phyloP scores from a whole-genome alignment of 2,797 vertebrate genomes.

The Melopsittacus undulatus region DNA sequence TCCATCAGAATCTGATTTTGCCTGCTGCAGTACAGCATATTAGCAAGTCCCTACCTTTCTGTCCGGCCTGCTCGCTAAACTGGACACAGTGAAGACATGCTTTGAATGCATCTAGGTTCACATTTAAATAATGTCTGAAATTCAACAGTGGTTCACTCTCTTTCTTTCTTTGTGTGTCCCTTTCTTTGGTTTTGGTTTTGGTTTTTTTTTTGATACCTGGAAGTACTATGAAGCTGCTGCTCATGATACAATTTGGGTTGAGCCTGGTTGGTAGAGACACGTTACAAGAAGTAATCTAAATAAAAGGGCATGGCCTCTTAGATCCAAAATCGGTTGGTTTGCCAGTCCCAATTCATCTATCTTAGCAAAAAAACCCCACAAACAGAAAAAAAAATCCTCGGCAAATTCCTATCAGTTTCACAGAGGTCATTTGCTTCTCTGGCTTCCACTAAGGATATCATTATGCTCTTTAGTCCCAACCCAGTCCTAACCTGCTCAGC shows the following conservation, averaged over 20 bases:
- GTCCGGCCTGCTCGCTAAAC: not conserved
- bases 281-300: constrained; percentile 33
- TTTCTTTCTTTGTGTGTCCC: rapidly evolving
- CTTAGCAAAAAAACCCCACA: not conserved
- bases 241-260: not conserved
- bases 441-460: constrained; percentile 42
- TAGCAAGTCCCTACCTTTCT: not conserved
- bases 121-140: not conserved
- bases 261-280: not conserved
- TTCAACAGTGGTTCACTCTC: not conserved
- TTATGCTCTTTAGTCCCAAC: constrained; percentile 49
- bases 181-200: too few relatives aligned
- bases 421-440: constrained; percentile 30
- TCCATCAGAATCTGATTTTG: not conserved
- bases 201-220: not conserved
- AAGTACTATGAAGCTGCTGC: constrained; percentile 3
- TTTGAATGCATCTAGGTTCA: not conserved
- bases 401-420: constrained; percentile 53
- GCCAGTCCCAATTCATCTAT: not conserved
- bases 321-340: not conserved
- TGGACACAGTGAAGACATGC: not conserved
- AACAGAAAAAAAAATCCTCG: constrained; percentile 12
- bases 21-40: not conserved
- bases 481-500: constrained; percentile 45
- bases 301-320: constrained; percentile 24